Conservation (phyloP, 2,797 vertebrate genomes). For the Bovichtus diacanthus region DNA sequence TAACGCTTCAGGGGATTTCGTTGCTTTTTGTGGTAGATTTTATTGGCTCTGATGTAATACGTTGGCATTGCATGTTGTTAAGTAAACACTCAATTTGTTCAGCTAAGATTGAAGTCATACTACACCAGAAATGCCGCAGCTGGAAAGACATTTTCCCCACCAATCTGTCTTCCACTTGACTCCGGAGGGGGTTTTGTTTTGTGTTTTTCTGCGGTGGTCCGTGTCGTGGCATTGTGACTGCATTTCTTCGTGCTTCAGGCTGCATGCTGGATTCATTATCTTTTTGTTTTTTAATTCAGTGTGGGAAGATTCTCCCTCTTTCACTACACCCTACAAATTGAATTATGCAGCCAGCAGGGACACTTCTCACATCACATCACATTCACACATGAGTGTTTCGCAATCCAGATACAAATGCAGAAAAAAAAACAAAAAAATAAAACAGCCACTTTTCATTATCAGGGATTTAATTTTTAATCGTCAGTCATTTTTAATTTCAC, state of each 20-base stretch:
- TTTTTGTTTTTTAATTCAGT: constrained; percentile 13
- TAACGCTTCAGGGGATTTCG: constrained; percentile 10
- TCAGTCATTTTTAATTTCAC: not conserved
- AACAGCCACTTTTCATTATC: constrained; percentile 11
- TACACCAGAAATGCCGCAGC: constrained; percentile 26
- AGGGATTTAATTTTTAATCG: not conserved
- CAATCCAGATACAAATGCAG: constrained; percentile 12
- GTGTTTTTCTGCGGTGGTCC: not conserved
- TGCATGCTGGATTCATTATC: constrained; percentile 20
- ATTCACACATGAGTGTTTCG: not conserved
- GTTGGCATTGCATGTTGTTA: constrained; percentile 24
- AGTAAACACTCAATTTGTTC: constrained; percentile 53
- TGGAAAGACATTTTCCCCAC: constrained; percentile 34
- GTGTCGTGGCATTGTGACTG: constrained; percentile 22
- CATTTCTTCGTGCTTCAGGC: not conserved
- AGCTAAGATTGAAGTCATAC: constrained; percentile 22
- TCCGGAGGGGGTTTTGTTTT: constrained; percentile 7
- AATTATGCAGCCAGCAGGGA: constrained; percentile 44
- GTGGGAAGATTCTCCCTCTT: constrained; percentile 35
- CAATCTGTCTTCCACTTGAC: constrained; percentile 17
- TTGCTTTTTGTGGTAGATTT: constrained; percentile 36
- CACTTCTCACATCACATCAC: not conserved
- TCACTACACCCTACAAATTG: constrained; percentile 36
- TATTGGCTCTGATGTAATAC: constrained; percentile 46
- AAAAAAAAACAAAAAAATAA: too few relatives aligned